Evolutionary conservation across 92 coral and sea anemone species (phyloP).

Genomic region (Epizoanthus scotinus): DNA sequence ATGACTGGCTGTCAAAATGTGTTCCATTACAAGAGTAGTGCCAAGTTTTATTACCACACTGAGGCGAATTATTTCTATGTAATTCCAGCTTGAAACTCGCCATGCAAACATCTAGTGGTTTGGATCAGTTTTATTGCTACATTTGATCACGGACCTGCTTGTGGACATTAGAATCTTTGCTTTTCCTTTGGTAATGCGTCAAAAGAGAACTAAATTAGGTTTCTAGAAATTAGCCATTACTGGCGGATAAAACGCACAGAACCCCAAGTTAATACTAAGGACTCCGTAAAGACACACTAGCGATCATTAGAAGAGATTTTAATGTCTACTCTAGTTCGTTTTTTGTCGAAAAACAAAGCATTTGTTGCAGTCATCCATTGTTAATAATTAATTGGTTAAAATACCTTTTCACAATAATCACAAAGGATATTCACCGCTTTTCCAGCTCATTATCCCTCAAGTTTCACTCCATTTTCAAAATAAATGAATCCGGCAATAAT

Average conservation of each 20-base stretch:
- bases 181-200: constrained; percentile 17
- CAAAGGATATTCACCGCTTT: constrained; percentile 27
- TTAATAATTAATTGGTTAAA: constrained; percentile 66
- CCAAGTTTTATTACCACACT: too few relatives aligned
- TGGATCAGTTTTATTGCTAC: constrained; percentile 12
- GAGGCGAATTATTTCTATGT: too few relatives aligned
- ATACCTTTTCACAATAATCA: constrained; percentile 73
- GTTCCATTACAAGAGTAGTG: too few relatives aligned
- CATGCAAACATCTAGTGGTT: neutral
- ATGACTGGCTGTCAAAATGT: too few relatives aligned
- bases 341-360: constrained; percentile 11
- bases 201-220: neutral
- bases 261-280: neutral
- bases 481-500: neutral
- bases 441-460: constrained; percentile 36
- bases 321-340: constrained; percentile 3
- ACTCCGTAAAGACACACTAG: neutral
- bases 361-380: constrained; percentile 25
- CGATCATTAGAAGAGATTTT: constrained; percentile 1
- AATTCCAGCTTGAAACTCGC: too few relatives aligned
- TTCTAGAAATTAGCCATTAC: neutral
- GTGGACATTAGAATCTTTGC: constrained; percentile 24
- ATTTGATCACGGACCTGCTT: constrained; percentile 26
- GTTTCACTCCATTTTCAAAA: constrained; percentile 12
- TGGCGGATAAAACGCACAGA: neutral